Base-by-base conservation (phyloP, 2,888 invertebrate genomes). In the Odontocerum albicorne region DNA sequence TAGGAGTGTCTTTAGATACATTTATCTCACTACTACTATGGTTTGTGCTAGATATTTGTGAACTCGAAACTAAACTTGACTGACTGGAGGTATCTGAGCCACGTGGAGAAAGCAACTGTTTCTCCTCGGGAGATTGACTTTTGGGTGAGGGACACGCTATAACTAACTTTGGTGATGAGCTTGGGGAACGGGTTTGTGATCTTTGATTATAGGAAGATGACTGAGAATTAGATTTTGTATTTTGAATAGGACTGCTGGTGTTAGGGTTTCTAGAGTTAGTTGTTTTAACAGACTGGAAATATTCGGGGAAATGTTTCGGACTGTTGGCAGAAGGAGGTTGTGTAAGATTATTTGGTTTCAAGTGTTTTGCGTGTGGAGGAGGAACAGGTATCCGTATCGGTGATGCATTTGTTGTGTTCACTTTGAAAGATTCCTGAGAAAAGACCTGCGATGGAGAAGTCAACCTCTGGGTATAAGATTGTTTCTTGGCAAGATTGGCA, bases 401-500 rank as follows among this genome's bases (percentile, higher is more conserved):
- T 40, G 65, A 65, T 40, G 72, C 57, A 50, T 40, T 51, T n/a
- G 49, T 42, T 1, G 60, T 38, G 49, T 71, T 60, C 53, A 53
- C 49, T 49, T 58, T 61, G 31, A 58, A 58, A n/a, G 58, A 52
- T 3, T 60, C 60, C 31, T 55, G 66, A 66, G 72, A 76, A 51
- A 69, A 62, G 27, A 47, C 49, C 64, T 65, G 68, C 69, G 59
- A 56, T 16, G 60, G 57, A 10, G 55, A 46, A 63, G 71, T 73
- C 46, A 72, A 62, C 64, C 77, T 76, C 31, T 70, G 63, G 31
- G 74, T 68, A 21, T 74, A 66, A 63, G 67, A 72, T 65, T 78
- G 77, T 65, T 76, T 75, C 62, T 77, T 77, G 49, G 77, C 77
- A 52, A 78, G 68, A 67, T 77, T 78, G 22, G 74, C 77, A 63